These are phyloP conservation scores for Empis stercorea DNA, from an alignment of 2,888 invertebrate species.

Conservation along the genomic window DNA sequence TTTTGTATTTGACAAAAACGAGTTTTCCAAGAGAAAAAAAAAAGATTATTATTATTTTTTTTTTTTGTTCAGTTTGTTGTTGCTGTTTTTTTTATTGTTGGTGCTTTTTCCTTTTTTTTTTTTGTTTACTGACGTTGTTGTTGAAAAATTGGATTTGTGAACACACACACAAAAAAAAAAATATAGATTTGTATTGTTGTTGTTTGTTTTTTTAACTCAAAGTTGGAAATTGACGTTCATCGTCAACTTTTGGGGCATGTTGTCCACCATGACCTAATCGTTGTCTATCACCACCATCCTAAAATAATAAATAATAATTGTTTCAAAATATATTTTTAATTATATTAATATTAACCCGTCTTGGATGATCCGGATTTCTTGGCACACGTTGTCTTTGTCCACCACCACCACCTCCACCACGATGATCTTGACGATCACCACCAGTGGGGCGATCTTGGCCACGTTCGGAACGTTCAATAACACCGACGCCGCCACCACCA, in stretches of 20 bases:
- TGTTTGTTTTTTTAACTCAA: conserved; percentile 52
- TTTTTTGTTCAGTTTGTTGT: too few relatives aligned
- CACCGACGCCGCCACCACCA: conserved; percentile 14
- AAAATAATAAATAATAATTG: neutral
- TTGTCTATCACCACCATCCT: conserved; percentile 17
- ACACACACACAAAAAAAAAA: too few relatives aligned
- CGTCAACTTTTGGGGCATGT: conserved; percentile 77
- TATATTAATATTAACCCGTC: conserved; percentile 8
- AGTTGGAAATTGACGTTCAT: conserved; percentile 91
- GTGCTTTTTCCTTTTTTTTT: too few relatives aligned
- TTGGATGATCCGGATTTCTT: neutral
- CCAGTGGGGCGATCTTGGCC: conserved; percentile 12
- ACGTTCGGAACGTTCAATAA: conserved; percentile 14
- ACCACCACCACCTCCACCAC: neutral
- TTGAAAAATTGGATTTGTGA: too few relatives aligned
- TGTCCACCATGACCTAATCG: conserved; percentile 16
- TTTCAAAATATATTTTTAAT: too few relatives aligned
- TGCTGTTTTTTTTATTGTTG: too few relatives aligned
- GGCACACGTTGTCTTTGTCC: neutral
- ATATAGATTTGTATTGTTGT: too few relatives aligned
- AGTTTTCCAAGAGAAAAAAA: too few relatives aligned
- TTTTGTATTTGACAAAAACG: too few relatives aligned
- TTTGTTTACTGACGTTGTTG: too few relatives aligned
- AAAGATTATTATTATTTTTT: too few relatives aligned
- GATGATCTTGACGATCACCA: conserved; percentile 14